phyloP scores from a whole-genome alignment of 1,140 invertebrate species.

The Neodiprion pinetum region DNA sequence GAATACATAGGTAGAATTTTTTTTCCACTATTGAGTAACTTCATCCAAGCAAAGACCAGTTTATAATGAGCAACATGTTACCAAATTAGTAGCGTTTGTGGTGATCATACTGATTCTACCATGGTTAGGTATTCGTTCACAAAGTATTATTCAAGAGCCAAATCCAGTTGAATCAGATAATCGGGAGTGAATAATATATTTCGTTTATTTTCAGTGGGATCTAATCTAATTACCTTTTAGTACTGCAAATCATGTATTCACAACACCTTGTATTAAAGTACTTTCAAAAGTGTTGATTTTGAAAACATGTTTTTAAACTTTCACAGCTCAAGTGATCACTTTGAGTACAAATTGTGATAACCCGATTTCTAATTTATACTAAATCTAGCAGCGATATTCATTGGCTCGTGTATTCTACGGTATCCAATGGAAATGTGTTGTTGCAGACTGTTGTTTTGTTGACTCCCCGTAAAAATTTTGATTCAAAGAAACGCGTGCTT shows the following conservation, averaged over 20 bases:
- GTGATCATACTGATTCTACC: neutral
- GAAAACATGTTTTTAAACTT: too few species aligned
- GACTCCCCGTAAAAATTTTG: too few species aligned
- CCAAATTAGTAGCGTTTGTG: neutral
- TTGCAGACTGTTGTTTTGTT: too few species aligned
- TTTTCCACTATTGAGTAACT: neutral
- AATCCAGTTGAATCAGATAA: conserved; percentile 5
- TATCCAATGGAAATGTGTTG: neutral
- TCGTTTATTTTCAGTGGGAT: too few species aligned
- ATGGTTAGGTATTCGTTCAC: neutral
- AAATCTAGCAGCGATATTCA: neutral
- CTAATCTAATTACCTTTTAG: too few species aligned
- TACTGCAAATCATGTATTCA: too few species aligned
- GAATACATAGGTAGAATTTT: conserved; percentile 3
- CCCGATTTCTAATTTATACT: conserved; percentile 2
- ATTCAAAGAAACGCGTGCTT: too few species aligned
- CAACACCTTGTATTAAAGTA: too few species aligned
- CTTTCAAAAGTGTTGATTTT: too few species aligned
- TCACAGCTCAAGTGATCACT: too few species aligned
- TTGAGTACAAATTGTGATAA: neutral
- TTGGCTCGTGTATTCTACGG: neutral
- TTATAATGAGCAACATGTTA: neutral
- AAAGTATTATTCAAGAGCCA: neutral
- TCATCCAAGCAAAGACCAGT: neutral
- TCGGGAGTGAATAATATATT: neutral